A percentile compares a stretch with the other conserved stretches of the same genome.
Evolutionary conservation across 2,888 invertebrate genomes (phyloP).

Genomic region (Oscheius sp.): DNA sequence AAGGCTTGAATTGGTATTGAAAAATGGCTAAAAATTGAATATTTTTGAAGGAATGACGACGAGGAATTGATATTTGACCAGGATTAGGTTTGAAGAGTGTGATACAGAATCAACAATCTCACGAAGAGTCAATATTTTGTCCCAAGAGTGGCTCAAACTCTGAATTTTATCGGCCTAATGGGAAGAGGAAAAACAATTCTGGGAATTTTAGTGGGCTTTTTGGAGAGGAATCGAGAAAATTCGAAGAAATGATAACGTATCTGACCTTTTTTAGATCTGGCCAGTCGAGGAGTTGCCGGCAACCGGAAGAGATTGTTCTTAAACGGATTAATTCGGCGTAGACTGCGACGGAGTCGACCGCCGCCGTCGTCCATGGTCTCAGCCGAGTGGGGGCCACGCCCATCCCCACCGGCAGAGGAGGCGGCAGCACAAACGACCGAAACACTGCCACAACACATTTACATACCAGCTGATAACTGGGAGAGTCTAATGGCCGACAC

Average conservation of each 20-base stretch:
- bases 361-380: slow-evolving; percentile 24
- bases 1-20: no score
- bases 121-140: no score
- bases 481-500: slow-evolving; percentile 3
- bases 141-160: background rate
- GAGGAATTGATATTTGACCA: no score
- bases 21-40: no score
- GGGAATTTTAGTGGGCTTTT: background rate
- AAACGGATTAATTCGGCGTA: slow-evolving; percentile 32
- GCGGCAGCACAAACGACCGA: no score
- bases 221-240: no score
- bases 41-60: no score
- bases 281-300: slow-evolving; percentile 31
- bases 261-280: slow-evolving; percentile 28
- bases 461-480: slow-evolving; percentile 27
- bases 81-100: no score
- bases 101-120: no score
- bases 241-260: no score
- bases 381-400: background rate
- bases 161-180: background rate
- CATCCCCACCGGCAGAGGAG: no score
- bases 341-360: slow-evolving; percentile 25
- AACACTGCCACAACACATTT: slow-evolving; percentile 18
- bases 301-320: slow-evolving; percentile 28
- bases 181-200: background rate